A percentile compares a stretch with the other conserved stretches of the same genome.
phyloP scores from a whole-genome alignment of 2,113 vertebrate species.

The Orthonyx spaldingii region DNA sequence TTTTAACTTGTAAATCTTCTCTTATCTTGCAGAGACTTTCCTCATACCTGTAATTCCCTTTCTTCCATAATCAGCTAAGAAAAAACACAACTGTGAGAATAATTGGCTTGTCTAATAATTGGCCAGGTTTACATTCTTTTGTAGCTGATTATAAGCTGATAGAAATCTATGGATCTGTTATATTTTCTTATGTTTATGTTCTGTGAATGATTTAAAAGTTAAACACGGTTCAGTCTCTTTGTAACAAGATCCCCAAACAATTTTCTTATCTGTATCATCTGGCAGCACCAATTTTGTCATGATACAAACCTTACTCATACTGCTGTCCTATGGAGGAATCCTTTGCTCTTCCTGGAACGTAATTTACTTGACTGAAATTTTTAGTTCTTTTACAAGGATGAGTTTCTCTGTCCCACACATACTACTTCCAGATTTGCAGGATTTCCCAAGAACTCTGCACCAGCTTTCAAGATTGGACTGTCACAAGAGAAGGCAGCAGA shows the following conservation, averaged over 20 bases:
- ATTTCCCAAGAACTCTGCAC: neutral
- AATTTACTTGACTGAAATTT: neutral
- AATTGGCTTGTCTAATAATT: neutral
- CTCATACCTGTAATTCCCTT: neutral
- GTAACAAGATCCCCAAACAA: neutral
- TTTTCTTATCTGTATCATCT: neutral
- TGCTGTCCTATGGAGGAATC: neutral
- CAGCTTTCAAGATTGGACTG: neutral
- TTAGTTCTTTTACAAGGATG: neutral
- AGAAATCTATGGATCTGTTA: neutral
- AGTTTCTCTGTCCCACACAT: neutral
- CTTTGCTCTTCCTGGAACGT: neutral
- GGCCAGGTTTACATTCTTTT: neutral
- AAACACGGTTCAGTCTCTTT: neutral
- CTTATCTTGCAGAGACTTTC: neutral
- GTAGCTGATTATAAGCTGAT: neutral
- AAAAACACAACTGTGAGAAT: neutral
- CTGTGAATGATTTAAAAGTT: neutral
- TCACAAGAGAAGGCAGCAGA: neutral
- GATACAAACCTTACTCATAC: neutral
- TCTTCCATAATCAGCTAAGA: neutral
- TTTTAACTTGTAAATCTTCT: neutral
- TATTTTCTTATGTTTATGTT: neutral
- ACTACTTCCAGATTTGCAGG: neutral
- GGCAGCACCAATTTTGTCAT: neutral